Evolutionary conservation across 2,113 vertebrate genomes (phyloP), one percentile per base, ranked within the genome.

Genomic region (Jaculus jaculus): DNA sequence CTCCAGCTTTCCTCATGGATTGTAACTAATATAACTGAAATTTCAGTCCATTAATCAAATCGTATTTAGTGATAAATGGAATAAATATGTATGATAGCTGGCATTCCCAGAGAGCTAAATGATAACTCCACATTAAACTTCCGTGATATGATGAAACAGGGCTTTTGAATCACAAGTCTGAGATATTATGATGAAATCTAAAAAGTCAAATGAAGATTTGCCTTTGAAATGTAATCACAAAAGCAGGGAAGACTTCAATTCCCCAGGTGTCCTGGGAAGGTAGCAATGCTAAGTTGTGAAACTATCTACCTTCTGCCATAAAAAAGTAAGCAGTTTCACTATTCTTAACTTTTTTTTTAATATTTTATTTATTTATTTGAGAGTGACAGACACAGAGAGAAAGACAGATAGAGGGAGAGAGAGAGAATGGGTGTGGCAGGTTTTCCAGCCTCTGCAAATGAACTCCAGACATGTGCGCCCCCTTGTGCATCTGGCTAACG

Each of bases 211-310:
- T 71, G 7, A 30, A 23, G 4, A 12, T 63, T 7, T 21, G 24
- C 30, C 5, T 32, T 65, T 65, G 26, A 65, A 20, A 82, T 65
- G 17, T 11, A 30, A 21, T 42, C 39, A 1, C 20, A 20, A 63
- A 42, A 11, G 4, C 9, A 66, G 21, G 7, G 0, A 66, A 17
- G 0, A 1, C 2, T 0, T 7, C 3, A 5, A 13, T 3, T 74
- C 11, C 42, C 24, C 2, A 6, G 26, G 34, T 89, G 51, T 5
- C 1, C 2, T 12, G 15, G 18, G 13, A 92, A 42, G 13, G 30
- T 5, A 16, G n/a, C 2, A 10, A 9, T 7, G 51, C 26, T 69
- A 37, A 37, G 39, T 7, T 61, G 28, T 54, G 3, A 71, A 73
- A 60, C 12, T 23, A 74, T 24, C 10, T 24, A 15, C 24, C 10